Evolutionary conservation across 2,113 vertebrate species (phyloP).

Genomic region (Scomber scombrus): DNA sequence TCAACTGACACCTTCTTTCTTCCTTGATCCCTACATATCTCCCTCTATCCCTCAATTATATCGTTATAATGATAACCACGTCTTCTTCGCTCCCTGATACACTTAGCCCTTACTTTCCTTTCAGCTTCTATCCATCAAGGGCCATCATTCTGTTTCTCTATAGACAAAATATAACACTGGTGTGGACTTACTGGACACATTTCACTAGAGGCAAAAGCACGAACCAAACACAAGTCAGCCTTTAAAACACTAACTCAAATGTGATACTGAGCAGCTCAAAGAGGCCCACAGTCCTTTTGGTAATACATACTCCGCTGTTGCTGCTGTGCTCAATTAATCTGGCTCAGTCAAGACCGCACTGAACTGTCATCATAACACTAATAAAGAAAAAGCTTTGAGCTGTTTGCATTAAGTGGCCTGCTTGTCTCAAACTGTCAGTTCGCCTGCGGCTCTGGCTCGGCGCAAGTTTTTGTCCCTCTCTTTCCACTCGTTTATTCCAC

Average conservation of each 20-base stretch:
- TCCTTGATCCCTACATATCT: slow-evolving; percentile 28
- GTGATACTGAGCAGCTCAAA: slow-evolving; percentile 50
- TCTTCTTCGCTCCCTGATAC: slow-evolving; percentile 8
- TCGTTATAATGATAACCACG: slow-evolving; percentile 37
- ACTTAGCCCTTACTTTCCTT: slow-evolving; percentile 4
- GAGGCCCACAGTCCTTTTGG: slow-evolving; percentile 54
- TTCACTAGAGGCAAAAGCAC: slow-evolving; percentile 59
- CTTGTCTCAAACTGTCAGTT: slow-evolving; percentile 72
- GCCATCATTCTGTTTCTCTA: slow-evolving; percentile 16
- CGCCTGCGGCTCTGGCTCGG: slow-evolving; percentile 53
- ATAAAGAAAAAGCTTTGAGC: slow-evolving; percentile 78
- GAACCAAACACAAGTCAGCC: slow-evolving; percentile 54
- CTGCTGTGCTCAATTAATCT: slow-evolving; percentile 75
- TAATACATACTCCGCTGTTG: slow-evolving; percentile 50
- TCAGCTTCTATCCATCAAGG: slow-evolving; percentile 18
- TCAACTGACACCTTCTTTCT: slow-evolving; percentile 14
- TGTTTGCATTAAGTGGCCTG: slow-evolving; percentile 79
- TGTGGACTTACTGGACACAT: slow-evolving; percentile 58
- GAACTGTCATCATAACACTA: slow-evolving; percentile 77
- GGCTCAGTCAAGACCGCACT: slow-evolving; percentile 65
- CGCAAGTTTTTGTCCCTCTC: slow-evolving; percentile 58
- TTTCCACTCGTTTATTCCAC: slow-evolving; percentile 63
- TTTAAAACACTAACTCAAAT: slow-evolving; percentile 54
- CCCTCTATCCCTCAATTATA: slow-evolving; percentile 34
- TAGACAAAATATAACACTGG: slow-evolving; percentile 14